Base-by-base conservation (phyloP, 2,888 invertebrate genomes). In the Minunthozetes semirufus region DNA sequence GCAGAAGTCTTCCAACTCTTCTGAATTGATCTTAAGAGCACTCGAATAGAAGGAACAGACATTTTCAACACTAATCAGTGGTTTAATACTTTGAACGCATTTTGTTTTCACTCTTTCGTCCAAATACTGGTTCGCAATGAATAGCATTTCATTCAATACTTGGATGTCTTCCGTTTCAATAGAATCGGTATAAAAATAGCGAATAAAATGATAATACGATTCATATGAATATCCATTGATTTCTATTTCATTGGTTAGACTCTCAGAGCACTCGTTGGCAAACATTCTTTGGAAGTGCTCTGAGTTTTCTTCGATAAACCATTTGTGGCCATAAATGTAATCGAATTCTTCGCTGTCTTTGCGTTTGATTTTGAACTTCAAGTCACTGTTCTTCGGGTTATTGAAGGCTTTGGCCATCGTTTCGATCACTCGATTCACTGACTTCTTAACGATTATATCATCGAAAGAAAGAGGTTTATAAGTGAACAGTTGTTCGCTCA, bases 11-110 rank as follows among this genome's bases (percentile, higher is more conserved):
- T 68, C 38, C 22, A 68, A n/a, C 17, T 68, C 42, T 19, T 29
- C 15, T 1, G 42, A 68, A 3, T 22, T 68, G n/a, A 33, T 38
- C 42, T 19, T 42, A 19, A 68, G 2, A 17, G 68, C 38, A 19
- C 38, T 38, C 38, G 68, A 42, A 46, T 68, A 68, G 9, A 68
- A n/a, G 1, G 68, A n/a, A 46, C 68, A 68, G 9, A 68, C 68
- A 13, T 68, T 68, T 19, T 33, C 17, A 3, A 5, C 2, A 22
- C 6, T 38, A 8, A 68, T 68, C 22, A 11, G n/a, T 11, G 19
- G 19, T 22, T 68, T 46, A n/a, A 68, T n/a, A n/a, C 13, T 38
- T 13, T 68, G 42, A 38, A 68, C 46, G 22, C 42, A 68, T 42
- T 42, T 22, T 13, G 38, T 6, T 42, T 68, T 68, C 3, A 68